A percentile compares a stretch with the other conserved stretches of the same genome.
These are phyloP conservation scores for Panagrolaimus sp. DNA, from an alignment of 1,140 invertebrate genomes.

Conservation along the genomic window DNA sequence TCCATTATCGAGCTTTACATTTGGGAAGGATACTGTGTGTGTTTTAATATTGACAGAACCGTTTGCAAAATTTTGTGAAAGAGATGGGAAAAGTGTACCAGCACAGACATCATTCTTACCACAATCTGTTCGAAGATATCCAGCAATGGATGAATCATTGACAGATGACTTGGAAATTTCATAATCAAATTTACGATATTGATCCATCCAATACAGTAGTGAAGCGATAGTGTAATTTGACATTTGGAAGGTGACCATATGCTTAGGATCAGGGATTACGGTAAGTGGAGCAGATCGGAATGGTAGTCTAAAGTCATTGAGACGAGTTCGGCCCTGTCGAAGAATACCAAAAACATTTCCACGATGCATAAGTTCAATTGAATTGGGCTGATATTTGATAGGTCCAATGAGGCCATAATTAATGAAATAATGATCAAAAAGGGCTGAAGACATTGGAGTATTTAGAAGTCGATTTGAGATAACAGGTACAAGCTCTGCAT, in stretches of 20 bases:
- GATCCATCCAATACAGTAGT: constrained; percentile 57
- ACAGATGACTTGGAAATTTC: constrained; percentile 50
- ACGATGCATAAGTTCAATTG: constrained; percentile 46
- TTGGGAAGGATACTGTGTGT: constrained; percentile 53
- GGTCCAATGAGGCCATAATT: constrained; percentile 55
- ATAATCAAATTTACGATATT: constrained; percentile 54
- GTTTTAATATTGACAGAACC: constrained; percentile 56
- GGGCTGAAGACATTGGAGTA: constrained; percentile 52
- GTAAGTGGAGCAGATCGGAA: constrained; percentile 45
- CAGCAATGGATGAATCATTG: constrained; percentile 51
- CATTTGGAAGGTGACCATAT: constrained; percentile 56
- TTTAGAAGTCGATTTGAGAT: constrained; percentile 53
- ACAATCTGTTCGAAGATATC: constrained; percentile 55
- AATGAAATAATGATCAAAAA: constrained; percentile 56
- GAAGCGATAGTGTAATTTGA: constrained; percentile 53
- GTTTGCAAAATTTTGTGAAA: constrained; percentile 46
- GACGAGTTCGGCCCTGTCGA: constrained; percentile 52
- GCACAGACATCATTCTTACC: constrained; percentile 54
- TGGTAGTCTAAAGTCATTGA: constrained; percentile 55
- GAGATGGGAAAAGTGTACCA: constrained; percentile 55
- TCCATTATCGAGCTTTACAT: constrained; percentile 42
- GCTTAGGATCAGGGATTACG: constrained; percentile 22
- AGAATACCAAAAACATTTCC: constrained; percentile 57
- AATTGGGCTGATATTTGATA: constrained; percentile 24
- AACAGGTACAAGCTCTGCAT: constrained; percentile 51